Conservation (phyloP, 2,888 invertebrate genomes). For the Acronicta aceris region DNA sequence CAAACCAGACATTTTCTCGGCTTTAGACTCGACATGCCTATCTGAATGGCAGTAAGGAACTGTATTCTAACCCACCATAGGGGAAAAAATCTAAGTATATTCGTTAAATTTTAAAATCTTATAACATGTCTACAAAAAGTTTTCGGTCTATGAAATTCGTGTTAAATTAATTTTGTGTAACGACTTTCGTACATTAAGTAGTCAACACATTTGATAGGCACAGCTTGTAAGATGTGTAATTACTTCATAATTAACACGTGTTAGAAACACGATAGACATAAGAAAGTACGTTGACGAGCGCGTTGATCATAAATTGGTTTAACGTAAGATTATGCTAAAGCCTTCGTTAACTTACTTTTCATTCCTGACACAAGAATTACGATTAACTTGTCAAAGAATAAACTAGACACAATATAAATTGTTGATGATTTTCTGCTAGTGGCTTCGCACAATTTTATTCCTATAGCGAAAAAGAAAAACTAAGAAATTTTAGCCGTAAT, state of each 20-base stretch:
- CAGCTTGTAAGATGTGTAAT: slow-evolving; percentile 39
- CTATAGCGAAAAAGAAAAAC: no score
- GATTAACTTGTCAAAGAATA: not conserved
- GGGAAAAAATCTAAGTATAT: no score
- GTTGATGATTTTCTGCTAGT: no score
- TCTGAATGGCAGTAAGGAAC: no score
- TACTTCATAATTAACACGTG: slow-evolving; percentile 53
- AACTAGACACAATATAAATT: no score
- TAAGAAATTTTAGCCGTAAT: no score
- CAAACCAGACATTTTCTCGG: no score
- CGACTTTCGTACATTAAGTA: slow-evolving; percentile 2
- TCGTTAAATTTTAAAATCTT: no score
- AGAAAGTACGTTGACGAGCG: slow-evolving; percentile 37
- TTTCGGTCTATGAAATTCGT: not conserved
- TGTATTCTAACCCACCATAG: no score
- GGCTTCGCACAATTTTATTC: no score
- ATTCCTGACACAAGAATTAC: slow-evolving; percentile 4
- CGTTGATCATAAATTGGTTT: slow-evolving; percentile 48
- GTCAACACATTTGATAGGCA: slow-evolving; percentile 28
- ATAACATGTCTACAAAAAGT: no score
- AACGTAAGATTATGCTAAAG: slow-evolving; percentile 25
- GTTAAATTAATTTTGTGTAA: slow-evolving; percentile 21
- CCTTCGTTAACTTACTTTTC: slow-evolving; percentile 2
- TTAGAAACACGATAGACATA: slow-evolving; percentile 32
- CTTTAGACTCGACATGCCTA: no score